Base-by-base conservation (phyloP, 2,113 vertebrate genomes). In the Lutjanus erythropterus region DNA sequence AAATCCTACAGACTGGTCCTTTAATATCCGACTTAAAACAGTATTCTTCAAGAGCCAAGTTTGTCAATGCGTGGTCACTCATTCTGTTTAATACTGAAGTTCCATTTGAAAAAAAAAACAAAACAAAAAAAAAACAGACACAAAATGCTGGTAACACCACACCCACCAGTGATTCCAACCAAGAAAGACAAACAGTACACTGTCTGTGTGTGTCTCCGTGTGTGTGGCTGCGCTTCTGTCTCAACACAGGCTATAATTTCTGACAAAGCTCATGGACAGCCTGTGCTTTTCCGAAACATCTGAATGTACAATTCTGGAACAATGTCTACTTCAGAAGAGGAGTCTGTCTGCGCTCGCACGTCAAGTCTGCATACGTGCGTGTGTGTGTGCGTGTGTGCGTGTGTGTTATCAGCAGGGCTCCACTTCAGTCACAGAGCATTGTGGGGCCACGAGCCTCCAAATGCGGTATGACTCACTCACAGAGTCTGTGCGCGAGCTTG, bases 391-490 rank as follows among this genome's bases (percentile, higher is more conserved):
- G 29, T 5, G 50, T 25, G 33, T 1, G 68, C 3, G 42, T 0
- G 53, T 1, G 68, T 2, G 71, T 64, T 73, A 80, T 80, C 88
- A 81, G 75, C 74, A 84, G 85, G 85, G 53, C 70, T 85, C 76
- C 71, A 81, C 84, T 90, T 79, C 77, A 76, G 60, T 85, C 64
- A 68, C 37, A 50, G 66, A 85, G 78, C 80, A 44, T n/a, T n/a
- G 69, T 21, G 83, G 66, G 64, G 49, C 74, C 37, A 44, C 65
- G 41, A 80, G 79, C 35, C 87, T 89, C 82, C 65, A 85, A 91
- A 88, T 31, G 80, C 81, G 29, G 75, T 37, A 80, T 88, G 91
- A 90, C 60, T 93, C 88, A 90, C 60, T 93, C 88, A 91, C 73
- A 71, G 58, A 76, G 70, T 74, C 11, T 78, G 89, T 25, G 73